Base-by-base conservation (phyloP, 2,797 vertebrate species). In the Sylvilagus floridanus region DNA sequence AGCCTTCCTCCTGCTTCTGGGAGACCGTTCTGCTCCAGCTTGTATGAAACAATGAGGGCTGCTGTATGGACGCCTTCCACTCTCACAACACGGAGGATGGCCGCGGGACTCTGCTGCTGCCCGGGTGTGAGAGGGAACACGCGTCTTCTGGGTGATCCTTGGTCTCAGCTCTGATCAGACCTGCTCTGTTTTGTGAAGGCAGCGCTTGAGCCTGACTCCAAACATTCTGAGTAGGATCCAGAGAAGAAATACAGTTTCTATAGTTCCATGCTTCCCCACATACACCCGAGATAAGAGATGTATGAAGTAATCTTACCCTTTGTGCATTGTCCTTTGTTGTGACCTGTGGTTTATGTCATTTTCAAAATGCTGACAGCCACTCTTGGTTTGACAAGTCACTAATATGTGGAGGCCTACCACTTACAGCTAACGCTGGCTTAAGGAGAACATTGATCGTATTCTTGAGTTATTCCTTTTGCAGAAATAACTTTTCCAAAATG, bases 401-500 rank as follows among this genome's bases (percentile, higher is more conserved):
- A 19, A 42, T 16, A 28, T 68, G 52, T 77, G 22, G 78, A 73
- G 71, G 68, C 12, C 7, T 90, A 10, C 11, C 73, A 12, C 79
- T 93, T 79, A 91, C 87, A 94, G 81, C 65, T 37, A 88, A 37
- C 22, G 68, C 69, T 79, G 35, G 21, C 14, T 62, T 77, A 72
- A 37, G 9, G 50, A 92, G 30, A 84, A 6, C 72, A 52, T 84
- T 78, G 71, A 28, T 84, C 24, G 66, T 93, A 93, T 90, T 30
- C n/a, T 68, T 95, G 35, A 86, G 79, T 84, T 85, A 76, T 76
- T 93, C 16, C 26, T 93, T 21, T 87, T 87, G 37, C 13, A 35
- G 32, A 79, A 30, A 17, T 37, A 84, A 37, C 84, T 83, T 86
- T 93, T 35, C 37, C 57, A 47, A 90, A 65, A 77, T 42, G 7